A percentile compares a stretch with the other conserved stretches of the same genome.
These are phyloP conservation scores for Drosophila yakuba DNA, from an alignment of 1,140 invertebrate species.

Conservation along the genomic window DNA sequence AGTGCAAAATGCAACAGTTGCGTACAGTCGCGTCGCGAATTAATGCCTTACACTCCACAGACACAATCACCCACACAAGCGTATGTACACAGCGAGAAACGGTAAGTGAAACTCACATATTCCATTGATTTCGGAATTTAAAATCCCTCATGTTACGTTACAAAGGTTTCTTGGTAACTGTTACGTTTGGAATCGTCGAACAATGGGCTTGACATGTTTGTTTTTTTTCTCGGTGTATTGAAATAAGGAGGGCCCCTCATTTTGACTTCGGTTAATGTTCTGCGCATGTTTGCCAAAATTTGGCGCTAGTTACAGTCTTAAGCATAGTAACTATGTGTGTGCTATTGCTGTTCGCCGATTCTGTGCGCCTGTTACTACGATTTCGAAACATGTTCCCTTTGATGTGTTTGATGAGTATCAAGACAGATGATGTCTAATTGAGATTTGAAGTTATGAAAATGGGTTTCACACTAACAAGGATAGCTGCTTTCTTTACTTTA, in stretches of 20 bases:
- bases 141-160: background rate
- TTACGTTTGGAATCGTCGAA: too few species aligned
- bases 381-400: constrained; percentile 8
- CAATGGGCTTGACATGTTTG: too few species aligned
- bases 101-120: background rate
- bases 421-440: too few species aligned
- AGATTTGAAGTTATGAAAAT: too few species aligned
- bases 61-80: background rate
- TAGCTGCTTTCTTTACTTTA: background rate
- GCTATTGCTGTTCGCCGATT: background rate
- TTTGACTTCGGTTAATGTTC: constrained; percentile 3
- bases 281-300: constrained; percentile 20
- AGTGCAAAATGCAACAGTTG: constrained; percentile 31
- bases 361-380: constrained; percentile 2
- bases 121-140: too few species aligned
- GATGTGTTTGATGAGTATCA: constrained; percentile 1
- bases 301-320: background rate
- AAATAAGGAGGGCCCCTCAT: background rate
- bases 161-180: background rate
- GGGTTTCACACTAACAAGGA: too few species aligned
- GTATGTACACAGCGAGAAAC: background rate
- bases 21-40: constrained; percentile 13
- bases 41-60: background rate
- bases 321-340: background rate
- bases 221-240: background rate